Evolutionary conservation across 2,113 vertebrate species (phyloP).

Genomic region (Bos javanicus): DNA sequence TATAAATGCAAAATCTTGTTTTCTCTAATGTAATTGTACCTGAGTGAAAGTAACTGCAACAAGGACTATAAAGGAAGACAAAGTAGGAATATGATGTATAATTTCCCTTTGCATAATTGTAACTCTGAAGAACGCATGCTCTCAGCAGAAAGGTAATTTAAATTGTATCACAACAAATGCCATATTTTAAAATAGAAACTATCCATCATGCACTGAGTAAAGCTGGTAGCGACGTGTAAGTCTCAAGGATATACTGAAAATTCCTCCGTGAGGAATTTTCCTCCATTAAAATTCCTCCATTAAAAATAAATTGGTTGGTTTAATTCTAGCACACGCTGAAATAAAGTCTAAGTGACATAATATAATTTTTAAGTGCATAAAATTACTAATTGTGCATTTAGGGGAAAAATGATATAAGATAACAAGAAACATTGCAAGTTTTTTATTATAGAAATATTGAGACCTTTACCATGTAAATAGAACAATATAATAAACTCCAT

Average conservation of each 20-base stretch:
- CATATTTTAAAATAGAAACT: conserved; percentile 82
- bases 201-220: conserved; percentile 78
- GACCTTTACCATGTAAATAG: neutral
- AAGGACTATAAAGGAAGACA: conserved; percentile 79
- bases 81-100: conserved; percentile 80
- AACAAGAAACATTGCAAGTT: conserved; percentile 1
- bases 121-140: conserved; percentile 79
- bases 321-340: conserved; percentile 72
- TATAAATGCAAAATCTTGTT: conserved; percentile 75
- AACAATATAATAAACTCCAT: neutral
- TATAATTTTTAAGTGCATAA: conserved; percentile 42
- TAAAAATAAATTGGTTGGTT: conserved; percentile 81
- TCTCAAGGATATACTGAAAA: conserved; percentile 75
- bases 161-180: conserved; percentile 83
- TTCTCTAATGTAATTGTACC: conserved; percentile 67
- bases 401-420: conserved; percentile 19
- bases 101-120: conserved; percentile 80
- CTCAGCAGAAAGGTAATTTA: conserved; percentile 84
- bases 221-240: conserved; percentile 66
- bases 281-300: conserved; percentile 48
- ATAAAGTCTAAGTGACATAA: conserved; percentile 73
- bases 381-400: conserved; percentile 59
- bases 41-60: conserved; percentile 74
- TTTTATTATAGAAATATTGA: conserved; percentile 31
- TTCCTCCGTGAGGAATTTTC: conserved; percentile 58